phyloP scores from a whole-genome alignment of 1,140 invertebrate species.

The Apolygus lucorum region DNA sequence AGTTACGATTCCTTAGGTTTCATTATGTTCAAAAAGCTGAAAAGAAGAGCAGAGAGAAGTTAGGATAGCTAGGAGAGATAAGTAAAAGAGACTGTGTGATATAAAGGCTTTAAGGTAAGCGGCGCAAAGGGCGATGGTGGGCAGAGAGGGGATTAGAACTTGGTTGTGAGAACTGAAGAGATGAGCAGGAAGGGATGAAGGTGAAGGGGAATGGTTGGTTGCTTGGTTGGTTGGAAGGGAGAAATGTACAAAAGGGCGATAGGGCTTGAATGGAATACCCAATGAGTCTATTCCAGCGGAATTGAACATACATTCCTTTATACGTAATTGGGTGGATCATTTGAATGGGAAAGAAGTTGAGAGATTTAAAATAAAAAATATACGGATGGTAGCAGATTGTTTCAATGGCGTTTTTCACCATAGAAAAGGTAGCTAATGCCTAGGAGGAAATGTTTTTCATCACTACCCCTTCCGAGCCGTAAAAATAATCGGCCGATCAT shows the following conservation, averaged over 20 bases:
- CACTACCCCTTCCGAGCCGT: too few relatives aligned
- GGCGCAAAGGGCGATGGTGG: not conserved
- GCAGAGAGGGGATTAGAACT: not conserved
- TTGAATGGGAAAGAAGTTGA: too few relatives aligned
- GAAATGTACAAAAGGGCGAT: slow-evolving; percentile 10
- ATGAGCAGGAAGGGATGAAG: not conserved
- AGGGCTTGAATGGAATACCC: slow-evolving; percentile 10
- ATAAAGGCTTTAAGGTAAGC: not conserved
- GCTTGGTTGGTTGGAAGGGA: not conserved
- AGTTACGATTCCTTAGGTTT: too few relatives aligned
- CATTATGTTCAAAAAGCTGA: too few relatives aligned
- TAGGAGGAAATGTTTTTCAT: too few relatives aligned
- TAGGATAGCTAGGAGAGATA: not conserved
- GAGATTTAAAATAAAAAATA: too few relatives aligned
- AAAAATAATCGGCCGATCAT: too few relatives aligned
- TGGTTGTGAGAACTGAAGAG: not conserved
- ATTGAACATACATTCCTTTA: slow-evolving; percentile 6
- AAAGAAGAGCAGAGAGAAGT: not conserved
- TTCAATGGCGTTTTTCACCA: too few relatives aligned
- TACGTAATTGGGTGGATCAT: slow-evolving; percentile 14
- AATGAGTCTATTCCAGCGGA: slow-evolving; percentile 3
- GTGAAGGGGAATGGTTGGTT: not conserved
- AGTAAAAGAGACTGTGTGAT: not conserved
- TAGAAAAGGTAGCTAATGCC: too few relatives aligned
- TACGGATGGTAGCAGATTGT: too few relatives aligned